Evolutionary conservation across 2,888 invertebrate genomes (phyloP), one percentile per base, ranked within the genome.

Genomic region (Tinea pellionella): DNA sequence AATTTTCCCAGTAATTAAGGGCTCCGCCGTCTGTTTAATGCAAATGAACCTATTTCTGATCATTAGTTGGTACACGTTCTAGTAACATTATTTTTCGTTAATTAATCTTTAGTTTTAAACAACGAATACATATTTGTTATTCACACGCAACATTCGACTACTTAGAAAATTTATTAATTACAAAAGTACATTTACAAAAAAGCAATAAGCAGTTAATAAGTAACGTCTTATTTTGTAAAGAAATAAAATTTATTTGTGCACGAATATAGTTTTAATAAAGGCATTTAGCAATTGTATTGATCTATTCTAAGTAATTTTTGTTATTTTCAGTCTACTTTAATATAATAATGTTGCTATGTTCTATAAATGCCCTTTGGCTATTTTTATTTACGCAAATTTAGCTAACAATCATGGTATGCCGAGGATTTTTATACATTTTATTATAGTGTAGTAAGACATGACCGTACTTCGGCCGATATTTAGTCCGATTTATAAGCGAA

Each of bases 1-100:
- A 80, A 80, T 83, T 83, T 83, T 78, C 82, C 68, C 79, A 78
- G 84, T 85, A 83, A 85, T 85, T 83, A 86, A 85, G 81, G 78
- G 71, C 74, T 74, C 70, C 65, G 67, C 72, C 75, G 77, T 73
- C 77, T 85, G 85, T 87, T 86, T 74, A 73, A 86, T 87, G 87
- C 83, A 85, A 86, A 87, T 87, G 84, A 86, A 79, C 69, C 74
- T 77, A 80, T 80, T 80, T 80, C 69, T 77, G 80, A 86, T 85
- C 85, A 86, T 86, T 86, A 87, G 85, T 78, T 75, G 63, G 73
- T 75, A 81, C 83, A 80, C 76, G 82, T 77, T 74, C 76, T 79
- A 80, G 77, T 77, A 77, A 81, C 74, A 77, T 73, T 78, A 80
- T 77, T 82, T 85, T 85, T 84, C 74, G 77, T 83, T 86, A 86